Evolutionary conservation across 1,140 invertebrate genomes (phyloP), one percentile per base, ranked within the genome.

Genomic region (Drosophila pseudoobscura): DNA sequence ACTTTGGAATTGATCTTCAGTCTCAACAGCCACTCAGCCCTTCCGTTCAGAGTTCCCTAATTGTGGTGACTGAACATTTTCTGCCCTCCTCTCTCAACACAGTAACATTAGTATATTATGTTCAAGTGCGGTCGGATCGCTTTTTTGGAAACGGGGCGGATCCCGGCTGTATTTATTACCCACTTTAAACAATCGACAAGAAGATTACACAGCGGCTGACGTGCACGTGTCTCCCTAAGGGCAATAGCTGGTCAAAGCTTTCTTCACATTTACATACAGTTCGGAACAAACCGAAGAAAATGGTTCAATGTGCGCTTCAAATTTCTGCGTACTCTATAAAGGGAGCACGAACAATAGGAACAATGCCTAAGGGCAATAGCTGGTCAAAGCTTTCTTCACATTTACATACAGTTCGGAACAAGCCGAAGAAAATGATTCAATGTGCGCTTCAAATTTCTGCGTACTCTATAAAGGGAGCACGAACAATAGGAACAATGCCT

Each of bases 1-100:
- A 75, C 71, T 75, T 75, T 75, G 71, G 65, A 75, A 75, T 75
- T 71, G 72, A 66, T 75, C 71, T 55, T 45, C 26, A 46, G 65
- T 31, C 59, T 4, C 13, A 43, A 3, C 35, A 39, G 35, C 35
- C 35, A 39, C 35, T 39, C 35, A 39, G 35, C 35, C 35, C 26
- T 58, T 3, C 35, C 31, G 49, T n/a, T 24, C 44, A 20, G 35
- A 20, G 66, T 75, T 75, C 55, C 71, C 49, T 75, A 75, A 75
- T 75, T 53, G 60, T 75, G 53, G 75, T 75, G 74, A 54, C 71
- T 56, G 54, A 43, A 17, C 44, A 68, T 49, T 69, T 69, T 35
- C 57, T 53, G 55, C 43, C 31, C 49, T 29, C 4, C 50, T 41
- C 35, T 55, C 20, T 49, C 54, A 20, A 13, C 11, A 17, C n/a